A percentile compares a stretch with the other conserved stretches of the same genome.
Conservation (phyloP, 1,140 invertebrate genomes). For the Zaprionus ornatus region DNA sequence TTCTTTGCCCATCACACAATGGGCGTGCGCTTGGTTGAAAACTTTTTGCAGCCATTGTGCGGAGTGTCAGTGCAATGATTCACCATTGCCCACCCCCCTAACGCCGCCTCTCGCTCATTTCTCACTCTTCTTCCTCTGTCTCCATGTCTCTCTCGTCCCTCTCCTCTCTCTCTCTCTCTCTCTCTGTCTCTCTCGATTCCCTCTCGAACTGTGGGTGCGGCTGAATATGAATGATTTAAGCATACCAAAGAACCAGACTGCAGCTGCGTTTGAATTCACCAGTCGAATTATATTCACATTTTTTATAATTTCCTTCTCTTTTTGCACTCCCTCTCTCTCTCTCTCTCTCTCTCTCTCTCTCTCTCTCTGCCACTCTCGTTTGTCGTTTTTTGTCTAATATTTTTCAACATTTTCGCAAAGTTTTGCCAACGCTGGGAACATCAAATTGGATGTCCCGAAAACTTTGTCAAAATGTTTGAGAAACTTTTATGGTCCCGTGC, state of each 20-base stretch:
- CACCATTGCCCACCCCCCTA: background rate
- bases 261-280: slow-evolving; percentile 39
- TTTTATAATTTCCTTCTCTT: slow-evolving; percentile 22
- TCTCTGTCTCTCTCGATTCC: background rate
- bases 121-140: background rate
- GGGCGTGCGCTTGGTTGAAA: slow-evolving; percentile 26
- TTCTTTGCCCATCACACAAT: slow-evolving; percentile 57
- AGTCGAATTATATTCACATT: slow-evolving; percentile 65
- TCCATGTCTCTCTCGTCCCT: background rate
- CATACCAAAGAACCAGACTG: slow-evolving; percentile 26
- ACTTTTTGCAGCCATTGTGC: slow-evolving; percentile 71
- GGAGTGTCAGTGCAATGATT: slow-evolving; percentile 50
- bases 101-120: background rate
- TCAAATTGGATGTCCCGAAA: slow-evolving; percentile 52
- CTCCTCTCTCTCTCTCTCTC: background rate
- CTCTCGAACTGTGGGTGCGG: slow-evolving; percentile 14
- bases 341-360: no score
- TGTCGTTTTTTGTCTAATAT: slow-evolving; percentile 36
- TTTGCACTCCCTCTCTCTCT: slow-evolving; percentile 1
- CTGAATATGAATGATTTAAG: slow-evolving; percentile 65
- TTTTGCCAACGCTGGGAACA: slow-evolving; percentile 26
- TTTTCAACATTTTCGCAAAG: slow-evolving; percentile 63
- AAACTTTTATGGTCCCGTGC: slow-evolving; percentile 50
- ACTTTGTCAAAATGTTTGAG: slow-evolving; percentile 73
- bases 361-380: no score